These are phyloP conservation scores for Macroramphosus scolopax DNA, from an alignment of 2,797 vertebrate genomes.

Conservation along the genomic window DNA sequence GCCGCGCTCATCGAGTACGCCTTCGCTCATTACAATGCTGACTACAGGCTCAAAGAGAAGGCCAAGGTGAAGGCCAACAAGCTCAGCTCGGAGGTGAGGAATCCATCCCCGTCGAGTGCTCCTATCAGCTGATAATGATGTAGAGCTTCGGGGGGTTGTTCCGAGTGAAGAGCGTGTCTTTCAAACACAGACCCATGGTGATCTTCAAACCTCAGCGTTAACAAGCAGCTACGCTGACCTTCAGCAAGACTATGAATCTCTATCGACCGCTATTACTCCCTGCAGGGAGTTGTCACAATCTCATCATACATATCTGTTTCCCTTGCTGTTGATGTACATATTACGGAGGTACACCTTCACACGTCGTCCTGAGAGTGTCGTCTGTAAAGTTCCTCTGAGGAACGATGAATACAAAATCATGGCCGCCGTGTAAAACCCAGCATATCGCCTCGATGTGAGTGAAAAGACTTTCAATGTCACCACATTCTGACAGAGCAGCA, in stretches of 20 bases:
- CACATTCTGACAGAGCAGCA: background rate
- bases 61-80: constrained; percentile 87
- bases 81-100: constrained; percentile 83
- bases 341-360: constrained; percentile 5
- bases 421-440: background rate
- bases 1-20: constrained; percentile 96
- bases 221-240: constrained; percentile 52
- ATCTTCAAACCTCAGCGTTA: constrained; percentile 13
- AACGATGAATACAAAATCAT: background rate
- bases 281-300: constrained; percentile 12
- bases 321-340: constrained; percentile 10
- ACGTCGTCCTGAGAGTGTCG: background rate
- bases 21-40: constrained; percentile 97
- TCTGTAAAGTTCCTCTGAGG: background rate
- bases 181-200: constrained; percentile 14
- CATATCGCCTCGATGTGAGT: background rate
- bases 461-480: background rate
- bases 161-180: constrained; percentile 41
- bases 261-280: constrained; percentile 11
- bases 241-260: constrained; percentile 29
- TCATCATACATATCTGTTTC: constrained; percentile 28
- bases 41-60: constrained; percentile 94
- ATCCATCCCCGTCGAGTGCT: constrained; percentile 11
- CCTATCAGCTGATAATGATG: constrained; percentile 23
- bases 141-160: constrained; percentile 1